phyloP scores from a whole-genome alignment of 2,888 invertebrate genomes.

The Drosophila borborema region DNA sequence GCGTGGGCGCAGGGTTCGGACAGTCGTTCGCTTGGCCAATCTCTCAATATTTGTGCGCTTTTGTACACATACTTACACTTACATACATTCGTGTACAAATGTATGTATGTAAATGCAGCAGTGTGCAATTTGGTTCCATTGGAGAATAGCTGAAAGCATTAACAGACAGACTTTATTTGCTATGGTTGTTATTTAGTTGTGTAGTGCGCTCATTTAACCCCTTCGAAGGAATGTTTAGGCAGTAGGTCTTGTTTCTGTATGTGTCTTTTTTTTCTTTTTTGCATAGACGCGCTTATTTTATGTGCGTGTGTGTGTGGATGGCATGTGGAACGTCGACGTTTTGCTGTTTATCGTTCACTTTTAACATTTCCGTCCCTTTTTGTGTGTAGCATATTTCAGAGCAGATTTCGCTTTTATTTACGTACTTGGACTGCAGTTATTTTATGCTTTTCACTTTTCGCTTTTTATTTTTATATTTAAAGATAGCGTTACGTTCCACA shows the following conservation, averaged over 20 bases:
- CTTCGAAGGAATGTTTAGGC: slow-evolving; percentile 66
- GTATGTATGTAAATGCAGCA: slow-evolving; percentile 23
- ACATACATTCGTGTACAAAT: not conserved
- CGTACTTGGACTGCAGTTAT: slow-evolving; percentile 18
- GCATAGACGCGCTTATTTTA: slow-evolving; percentile 53
- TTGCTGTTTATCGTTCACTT: slow-evolving; percentile 12
- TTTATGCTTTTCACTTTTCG: slow-evolving; percentile 23
- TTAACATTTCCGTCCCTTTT: slow-evolving; percentile 26
- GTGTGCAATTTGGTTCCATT: slow-evolving; percentile 55
- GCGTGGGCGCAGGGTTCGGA: slow-evolving; percentile 56
- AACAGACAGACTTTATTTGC: slow-evolving; percentile 51
- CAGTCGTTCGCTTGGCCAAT: slow-evolving; percentile 40
- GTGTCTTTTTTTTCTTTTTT: slow-evolving; percentile 27
- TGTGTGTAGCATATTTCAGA: slow-evolving; percentile 38
- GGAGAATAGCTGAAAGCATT: slow-evolving; percentile 50
- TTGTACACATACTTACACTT: not conserved
- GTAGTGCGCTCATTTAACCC: slow-evolving; percentile 71
- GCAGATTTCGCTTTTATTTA: slow-evolving; percentile 58
- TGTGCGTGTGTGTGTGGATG: slow-evolving; percentile 71
- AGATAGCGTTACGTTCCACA: slow-evolving; percentile 44
- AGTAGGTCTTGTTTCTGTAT: slow-evolving; percentile 40
- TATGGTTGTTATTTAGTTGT: slow-evolving; percentile 29
- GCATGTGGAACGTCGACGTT: slow-evolving; percentile 83
- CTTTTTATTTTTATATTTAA: slow-evolving; percentile 20
- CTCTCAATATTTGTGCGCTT: slow-evolving; percentile 22